phyloP scores from a whole-genome alignment of 2,888 invertebrate genomes.

The Leucania comma region DNA sequence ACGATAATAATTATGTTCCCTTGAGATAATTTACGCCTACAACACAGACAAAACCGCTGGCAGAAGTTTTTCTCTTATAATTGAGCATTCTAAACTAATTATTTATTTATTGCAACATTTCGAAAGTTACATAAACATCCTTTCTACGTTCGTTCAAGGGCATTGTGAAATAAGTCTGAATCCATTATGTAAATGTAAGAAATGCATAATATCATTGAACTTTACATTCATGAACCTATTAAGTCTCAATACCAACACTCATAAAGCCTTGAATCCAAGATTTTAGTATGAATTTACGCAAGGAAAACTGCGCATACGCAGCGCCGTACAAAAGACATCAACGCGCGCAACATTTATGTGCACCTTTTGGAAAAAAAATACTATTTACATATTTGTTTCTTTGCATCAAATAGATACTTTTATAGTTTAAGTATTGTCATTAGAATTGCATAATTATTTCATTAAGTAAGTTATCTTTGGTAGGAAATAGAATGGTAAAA shows the following conservation, averaged over 20 bases:
- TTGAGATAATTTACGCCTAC: no score
- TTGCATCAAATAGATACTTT: background rate
- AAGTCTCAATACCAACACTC: background rate
- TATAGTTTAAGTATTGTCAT: background rate
- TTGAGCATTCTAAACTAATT: background rate
- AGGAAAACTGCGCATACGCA: conserved; percentile 12
- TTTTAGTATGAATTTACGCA: background rate
- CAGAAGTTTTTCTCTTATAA: background rate
- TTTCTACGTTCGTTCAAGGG: background rate
- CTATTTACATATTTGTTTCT: background rate
- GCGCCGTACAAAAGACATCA: conserved; percentile 70
- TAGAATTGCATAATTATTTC: background rate
- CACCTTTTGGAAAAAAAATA: background rate
- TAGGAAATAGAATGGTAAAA: conserved; percentile 1
- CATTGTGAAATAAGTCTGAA: background rate
- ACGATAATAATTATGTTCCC: no score
- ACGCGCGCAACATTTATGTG: conserved; percentile 60
- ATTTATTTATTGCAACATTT: background rate
- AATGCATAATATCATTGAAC: background rate
- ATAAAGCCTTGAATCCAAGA: conserved; percentile 1
- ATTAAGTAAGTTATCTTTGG: background rate
- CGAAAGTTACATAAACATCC: background rate
- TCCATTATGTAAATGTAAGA: background rate
- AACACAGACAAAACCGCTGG: no score
- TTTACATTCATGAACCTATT: conserved; percentile 9